Base-by-base conservation (phyloP, 1,140 invertebrate species). In the Notospermus geniculatus region DNA sequence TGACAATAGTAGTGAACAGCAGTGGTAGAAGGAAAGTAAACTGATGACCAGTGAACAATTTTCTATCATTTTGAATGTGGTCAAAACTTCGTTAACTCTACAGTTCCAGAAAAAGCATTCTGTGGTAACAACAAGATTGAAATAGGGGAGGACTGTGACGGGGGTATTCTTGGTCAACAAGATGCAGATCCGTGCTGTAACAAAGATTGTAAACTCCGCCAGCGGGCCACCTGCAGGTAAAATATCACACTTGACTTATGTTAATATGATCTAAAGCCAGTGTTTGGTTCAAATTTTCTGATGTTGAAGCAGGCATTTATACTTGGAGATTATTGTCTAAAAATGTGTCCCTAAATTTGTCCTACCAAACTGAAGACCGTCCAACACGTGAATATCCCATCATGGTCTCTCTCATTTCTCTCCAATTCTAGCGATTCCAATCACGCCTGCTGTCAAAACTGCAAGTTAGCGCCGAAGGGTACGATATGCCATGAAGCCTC, bases 381-480 rank as follows among this genome's bases (percentile, higher is more conserved):
- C 32, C 32, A 36, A 15, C 32, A 36, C 15, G 15, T 4, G 5
- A 4, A 4, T 36, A 36, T 36, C 32, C 15, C 32, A 4, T 36
- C 32, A 36, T 36, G 32, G 15, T 15, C 15, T 36, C 15, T 15
- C 15, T 36, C 15, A 36, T 36, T 62, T 59, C 62, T 67, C 39
- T 65, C 63, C 66, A 57, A 62, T 83, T 87, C 59, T 75, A 92
- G 92, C 77, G 94, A 97, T 79, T 93, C 93, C 75, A 97, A 97
- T 79, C 93, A 93, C 0, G 92, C 91, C 0, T 97, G 95, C 76
- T 97, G 95, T 73, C 88, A 90, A 77, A 88, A 89, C 67, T 97
- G 94, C 73, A 87, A 90, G 69, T 93, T 88, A 70, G 92, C 95
- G 85, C 84, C 87, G 60, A 83, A 62, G 13, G 80, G 79, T 7